A percentile compares a stretch with the other conserved stretches of the same genome.
These are phyloP conservation scores for Nemotelus pantherinus DNA, from an alignment of 2,888 invertebrate genomes.

Conservation along the genomic window DNA sequence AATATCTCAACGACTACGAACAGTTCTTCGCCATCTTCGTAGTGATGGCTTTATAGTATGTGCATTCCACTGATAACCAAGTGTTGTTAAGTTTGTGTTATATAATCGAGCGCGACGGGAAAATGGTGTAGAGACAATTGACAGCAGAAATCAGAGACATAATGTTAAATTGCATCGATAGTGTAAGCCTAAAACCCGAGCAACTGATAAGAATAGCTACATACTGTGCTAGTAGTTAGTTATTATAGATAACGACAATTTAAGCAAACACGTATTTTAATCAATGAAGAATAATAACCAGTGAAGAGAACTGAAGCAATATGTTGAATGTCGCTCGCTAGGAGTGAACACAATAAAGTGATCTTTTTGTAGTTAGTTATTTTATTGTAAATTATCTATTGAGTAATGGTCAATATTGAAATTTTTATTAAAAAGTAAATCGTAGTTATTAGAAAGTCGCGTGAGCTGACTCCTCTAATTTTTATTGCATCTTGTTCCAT, in stretches of 20 bases:
- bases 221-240: conserved; percentile 35
- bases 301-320: conserved; percentile 20
- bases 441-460: too few species aligned
- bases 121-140: too few species aligned
- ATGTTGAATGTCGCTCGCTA: neutral
- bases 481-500: neutral
- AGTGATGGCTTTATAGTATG: conserved; percentile 3
- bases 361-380: conserved; percentile 14
- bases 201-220: conserved; percentile 11
- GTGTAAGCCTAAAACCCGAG: neutral
- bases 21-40: neutral
- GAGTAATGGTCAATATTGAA: too few species aligned
- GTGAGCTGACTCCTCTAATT: neutral
- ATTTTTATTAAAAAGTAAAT: too few species aligned
- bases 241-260: neutral
- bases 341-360: conserved; percentile 2
- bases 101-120: neutral
- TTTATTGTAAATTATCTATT: neutral
- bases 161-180: too few species aligned
- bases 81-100: conserved; percentile 6
- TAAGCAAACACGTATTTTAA: neutral
- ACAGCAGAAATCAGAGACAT: too few species aligned
- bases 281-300: neutral
- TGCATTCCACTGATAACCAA: conserved; percentile 23
- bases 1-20: neutral